Base-by-base conservation (phyloP, 2,888 invertebrate genomes). In the Acleris cristana region DNA sequence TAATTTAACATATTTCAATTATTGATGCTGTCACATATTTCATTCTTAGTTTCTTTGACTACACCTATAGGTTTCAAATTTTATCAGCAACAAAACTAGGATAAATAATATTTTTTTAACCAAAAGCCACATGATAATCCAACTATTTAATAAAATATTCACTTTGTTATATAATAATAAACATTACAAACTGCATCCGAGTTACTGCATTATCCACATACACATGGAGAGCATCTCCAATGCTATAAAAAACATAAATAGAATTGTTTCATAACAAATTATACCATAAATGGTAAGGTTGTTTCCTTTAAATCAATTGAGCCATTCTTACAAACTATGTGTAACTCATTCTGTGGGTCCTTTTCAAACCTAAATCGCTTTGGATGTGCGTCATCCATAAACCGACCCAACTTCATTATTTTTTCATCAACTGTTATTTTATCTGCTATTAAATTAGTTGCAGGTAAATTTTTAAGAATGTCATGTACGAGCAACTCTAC, bases 261-360 rank as follows among this genome's bases (percentile, higher is more conserved):
- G 70, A 69, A 66, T 66, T 71, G 48, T 71, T 64, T 53, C 49
- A 70, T 70, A 69, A 72, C 56, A 66, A 34, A 69, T 79, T 86
- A 89, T 68, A 89, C 57, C 66, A 84, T 76, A 76, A 92, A 89
- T n/a, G 92, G 88, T 76, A 83, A 65, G 71, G 85, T 79, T 64
- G 92, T 89, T 72, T 92, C 87, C 73, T 89, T 92, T 64, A 93
- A 80, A 70, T 89, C 89, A 79, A 93, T 92, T 45, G 90, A 87
- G 71, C 93, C 93, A 85, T 93, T 93, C 79, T 88, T 91, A 86
- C 93, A 93, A 57, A 92, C 93, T 85, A 93, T 86, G 64, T 92
- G 87, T 71, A 93, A 80, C 73, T 93, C 93, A 75, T 90, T 84
- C 14, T 85, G 79, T 0, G 87, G 88, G 71, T 91, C 88, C 70